Base-by-base conservation (phyloP, 2,113 vertebrate genomes). In the Neodontobutis hainanensis region DNA sequence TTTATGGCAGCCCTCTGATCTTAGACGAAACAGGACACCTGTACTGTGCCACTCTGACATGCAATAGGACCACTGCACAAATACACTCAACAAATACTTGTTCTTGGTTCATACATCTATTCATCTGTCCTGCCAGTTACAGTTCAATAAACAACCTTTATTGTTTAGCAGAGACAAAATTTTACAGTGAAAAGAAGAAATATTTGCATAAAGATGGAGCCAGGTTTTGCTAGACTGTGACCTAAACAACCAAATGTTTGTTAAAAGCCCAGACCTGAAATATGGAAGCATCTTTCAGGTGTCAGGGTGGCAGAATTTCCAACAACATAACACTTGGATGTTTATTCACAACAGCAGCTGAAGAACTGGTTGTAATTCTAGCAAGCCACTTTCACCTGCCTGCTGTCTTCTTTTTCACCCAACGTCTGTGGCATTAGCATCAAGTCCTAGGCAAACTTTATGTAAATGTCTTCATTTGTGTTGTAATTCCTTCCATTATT, bases 1-100 rank as follows among this genome's bases (percentile, higher is more conserved):
- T 87, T 88, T 81, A 90, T 80, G 81, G 36, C 32, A 38, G 73
- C 0, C 62, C 81, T 80, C 40, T 70, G 76, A 85, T 77, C 79
- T 12, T 10, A 36, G 61, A 35, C 38, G 71, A 42, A 77, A 85
- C 63, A 50, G 38, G 75, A 87, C 69, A 81, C 75, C 52, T 0
- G 5, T 15, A 3, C 40, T 5, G 36, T 52, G 7, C n/a, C 32
- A 0, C 64, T 14, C 34, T 7, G 8, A 46, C 43, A 16, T 11
- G 45, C 36, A 61, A 27, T 0, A 34, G 50, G 56, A 16, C 55
- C 35, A 4, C 53, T 65, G 66, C 40, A 83, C 70, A 66, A 27
- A 65, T 32, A 61, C 65, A 27, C 36, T 73, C 70, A 70, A 15
- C 51, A 19, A 57, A 48, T 6, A 70, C 73, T 8, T 80, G 68